Conservation (phyloP, 2,113 vertebrate genomes). For the Atrichornis clamosus region DNA sequence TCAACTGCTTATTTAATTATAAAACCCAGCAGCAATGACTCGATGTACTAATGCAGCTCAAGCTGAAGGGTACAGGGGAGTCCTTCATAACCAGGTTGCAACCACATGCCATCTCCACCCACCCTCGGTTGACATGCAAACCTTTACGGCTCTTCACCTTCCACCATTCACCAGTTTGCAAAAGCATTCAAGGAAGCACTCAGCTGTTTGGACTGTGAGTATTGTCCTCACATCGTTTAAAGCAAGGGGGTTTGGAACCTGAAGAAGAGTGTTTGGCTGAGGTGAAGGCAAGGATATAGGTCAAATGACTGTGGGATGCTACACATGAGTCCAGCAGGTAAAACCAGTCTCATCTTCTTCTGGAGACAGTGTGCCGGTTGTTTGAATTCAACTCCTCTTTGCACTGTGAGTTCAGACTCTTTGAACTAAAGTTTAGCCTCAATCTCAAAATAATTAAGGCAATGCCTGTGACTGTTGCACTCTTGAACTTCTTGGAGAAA, state of each 20-base stretch:
- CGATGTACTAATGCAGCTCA: not conserved
- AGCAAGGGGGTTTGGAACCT: not conserved
- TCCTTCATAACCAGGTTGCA: not conserved
- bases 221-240: not conserved
- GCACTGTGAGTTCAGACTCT: not conserved
- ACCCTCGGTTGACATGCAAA: not conserved
- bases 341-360: not conserved
- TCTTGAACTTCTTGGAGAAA: not conserved
- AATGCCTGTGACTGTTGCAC: not conserved
- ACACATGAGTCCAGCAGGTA: not conserved
- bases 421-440: not conserved
- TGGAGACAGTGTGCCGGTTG: not conserved
- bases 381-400: not conserved
- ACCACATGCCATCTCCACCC: not conserved
- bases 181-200: not conserved
- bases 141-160: not conserved
- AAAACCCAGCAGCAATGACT: not conserved
- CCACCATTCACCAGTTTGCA: not conserved
- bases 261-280: not conserved
- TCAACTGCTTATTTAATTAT: not conserved
- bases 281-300: not conserved
- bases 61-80: not conserved
- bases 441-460: not conserved
- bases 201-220: not conserved
- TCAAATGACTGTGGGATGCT: not conserved